phyloP scores from a whole-genome alignment of 2,888 invertebrate species.

The Ectemnius continuus region DNA sequence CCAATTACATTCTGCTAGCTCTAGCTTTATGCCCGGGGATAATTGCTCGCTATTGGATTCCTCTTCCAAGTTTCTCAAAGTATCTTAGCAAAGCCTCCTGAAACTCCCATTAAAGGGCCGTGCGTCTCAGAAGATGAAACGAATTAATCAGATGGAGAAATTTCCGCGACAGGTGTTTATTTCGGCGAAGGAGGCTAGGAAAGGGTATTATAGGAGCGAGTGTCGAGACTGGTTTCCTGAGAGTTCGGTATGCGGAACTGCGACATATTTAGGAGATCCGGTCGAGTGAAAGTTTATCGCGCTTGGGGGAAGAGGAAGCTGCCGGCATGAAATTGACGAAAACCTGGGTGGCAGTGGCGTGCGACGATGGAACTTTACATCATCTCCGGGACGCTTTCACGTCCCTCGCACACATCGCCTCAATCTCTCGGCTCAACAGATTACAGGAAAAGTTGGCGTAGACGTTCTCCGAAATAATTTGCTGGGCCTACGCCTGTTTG shows the following conservation, averaged over 20 bases:
- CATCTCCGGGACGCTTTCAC: constrained; percentile 4
- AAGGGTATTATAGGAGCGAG: constrained; percentile 13
- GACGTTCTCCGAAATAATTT: not conserved
- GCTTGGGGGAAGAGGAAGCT: constrained; percentile 15
- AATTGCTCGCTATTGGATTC: no score
- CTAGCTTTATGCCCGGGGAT: no score
- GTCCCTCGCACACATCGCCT: not conserved
- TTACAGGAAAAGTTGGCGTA: not conserved
- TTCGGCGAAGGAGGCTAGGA: not conserved
- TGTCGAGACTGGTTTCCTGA: constrained; percentile 5
- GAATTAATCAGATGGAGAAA: no score
- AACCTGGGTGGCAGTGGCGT: not conserved
- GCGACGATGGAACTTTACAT: not conserved
- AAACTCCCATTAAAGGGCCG: no score
- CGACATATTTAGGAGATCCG: constrained; percentile 9
- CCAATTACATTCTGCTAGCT: no score
- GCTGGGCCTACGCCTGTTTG: not conserved
- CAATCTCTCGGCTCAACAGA: not conserved
- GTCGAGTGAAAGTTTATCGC: constrained; percentile 23
- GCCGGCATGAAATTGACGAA: constrained; percentile 10
- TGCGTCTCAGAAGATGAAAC: no score
- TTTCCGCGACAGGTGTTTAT: not conserved
- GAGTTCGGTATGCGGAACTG: constrained; percentile 8
- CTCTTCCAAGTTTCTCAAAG: no score
- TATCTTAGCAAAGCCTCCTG: no score